Conservation (phyloP, 2,888 invertebrate genomes). For the Drosophila kambysellisi region DNA sequence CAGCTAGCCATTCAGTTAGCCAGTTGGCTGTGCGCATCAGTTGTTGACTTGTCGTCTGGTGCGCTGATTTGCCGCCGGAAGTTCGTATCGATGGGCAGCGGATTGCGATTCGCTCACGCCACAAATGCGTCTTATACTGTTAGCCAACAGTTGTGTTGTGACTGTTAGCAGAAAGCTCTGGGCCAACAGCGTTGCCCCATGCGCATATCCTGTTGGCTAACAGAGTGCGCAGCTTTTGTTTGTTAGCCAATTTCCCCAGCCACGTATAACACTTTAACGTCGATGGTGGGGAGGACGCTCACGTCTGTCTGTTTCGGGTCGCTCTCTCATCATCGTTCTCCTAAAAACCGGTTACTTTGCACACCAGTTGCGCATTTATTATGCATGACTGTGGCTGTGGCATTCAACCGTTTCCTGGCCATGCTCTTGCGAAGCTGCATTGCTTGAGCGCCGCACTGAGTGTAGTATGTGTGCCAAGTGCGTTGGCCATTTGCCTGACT, state of each 20-base stretch:
- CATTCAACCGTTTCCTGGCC: constrained; percentile 45
- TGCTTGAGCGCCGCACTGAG: constrained; percentile 21
- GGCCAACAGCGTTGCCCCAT: constrained; percentile 51
- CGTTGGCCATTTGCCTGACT: constrained; percentile 28
- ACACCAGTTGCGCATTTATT: constrained; percentile 81
- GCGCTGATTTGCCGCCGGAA: constrained; percentile 81
- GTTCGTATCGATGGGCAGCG: constrained; percentile 46
- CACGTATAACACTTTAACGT: constrained; percentile 62
- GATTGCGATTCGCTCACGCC: constrained; percentile 19
- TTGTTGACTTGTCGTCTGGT: constrained; percentile 58
- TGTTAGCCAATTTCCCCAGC: constrained; percentile 59
- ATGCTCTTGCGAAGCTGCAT: constrained; percentile 29
- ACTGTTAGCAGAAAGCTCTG: constrained; percentile 62
- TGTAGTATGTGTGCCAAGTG: constrained; percentile 61
- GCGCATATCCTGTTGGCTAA: constrained; percentile 47
- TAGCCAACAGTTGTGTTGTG: constrained; percentile 25
- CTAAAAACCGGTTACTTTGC: constrained; percentile 78
- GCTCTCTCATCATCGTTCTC: constrained; percentile 28
- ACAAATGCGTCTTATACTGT: constrained; percentile 54
- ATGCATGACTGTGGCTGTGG: constrained; percentile 60
- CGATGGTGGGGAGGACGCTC: background rate
- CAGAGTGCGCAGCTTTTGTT: constrained; percentile 62
- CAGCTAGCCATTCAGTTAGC: constrained; percentile 15
- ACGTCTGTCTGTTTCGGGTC: background rate
- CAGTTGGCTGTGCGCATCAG: constrained; percentile 66